Base-by-base conservation (phyloP, 2,888 invertebrate genomes). In the Caenorhabditis japonica region DNA sequence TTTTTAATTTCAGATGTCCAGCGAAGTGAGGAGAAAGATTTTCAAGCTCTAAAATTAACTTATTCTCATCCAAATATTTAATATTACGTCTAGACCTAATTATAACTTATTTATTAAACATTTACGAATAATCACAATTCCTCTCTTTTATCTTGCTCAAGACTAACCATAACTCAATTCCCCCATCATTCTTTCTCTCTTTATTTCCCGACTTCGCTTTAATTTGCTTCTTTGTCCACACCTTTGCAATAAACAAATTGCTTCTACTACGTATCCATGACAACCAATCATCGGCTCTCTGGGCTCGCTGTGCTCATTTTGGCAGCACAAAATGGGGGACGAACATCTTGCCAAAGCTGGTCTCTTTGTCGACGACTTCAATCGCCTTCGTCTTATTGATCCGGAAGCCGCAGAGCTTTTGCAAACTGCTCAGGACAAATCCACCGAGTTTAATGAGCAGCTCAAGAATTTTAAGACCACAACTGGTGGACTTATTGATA, bases 361-460 rank as follows among this genome's bases (percentile, higher is more conserved):
- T 0, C 66, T 73, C 8, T 73, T 56, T 25, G 66, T 73, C 2
- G 73, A 73, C 19, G 73, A 73, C 49, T 73, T 60, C 53, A 73
- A 73, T 17, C 51, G 41, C 7, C 33, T 73, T 1, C 53, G 73
- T 15, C 39, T 73, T 15, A 33, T 66, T 13, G 60, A 73, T 56
- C 73, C 73, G 23, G 73, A 73, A 44, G 66, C 61, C 8, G 59
- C 60, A 5, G 73, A 73, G 25, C 36, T 66, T 5, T 19, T 73
- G 4, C 73, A 66, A 51, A 61, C 30, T 33, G 61, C 73, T 43
- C 73, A 73, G 23, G 73, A 66, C 23, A 73, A 73, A 46, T 60
- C 73, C n/a, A 23, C 60, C 7, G 73, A 73, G 33, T 73, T 73
- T 30, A 66, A 66, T 15, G 66, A 60, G 10, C 66, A 66, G 19